phyloP scores from a whole-genome alignment of 2,888 invertebrate species.

The Mythimna albipuncta region DNA sequence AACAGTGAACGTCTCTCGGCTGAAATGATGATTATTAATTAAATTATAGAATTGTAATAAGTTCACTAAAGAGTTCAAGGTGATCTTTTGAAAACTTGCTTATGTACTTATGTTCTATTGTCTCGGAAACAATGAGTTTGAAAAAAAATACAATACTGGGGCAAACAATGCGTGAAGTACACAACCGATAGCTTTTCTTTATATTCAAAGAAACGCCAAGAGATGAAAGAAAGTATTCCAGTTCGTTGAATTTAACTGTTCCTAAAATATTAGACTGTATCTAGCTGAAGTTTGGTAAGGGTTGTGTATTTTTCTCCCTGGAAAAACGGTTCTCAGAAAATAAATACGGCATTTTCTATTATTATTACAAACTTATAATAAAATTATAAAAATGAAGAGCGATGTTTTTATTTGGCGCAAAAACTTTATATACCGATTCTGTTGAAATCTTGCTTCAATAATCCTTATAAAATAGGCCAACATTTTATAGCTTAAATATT shows the following conservation, averaged over 20 bases:
- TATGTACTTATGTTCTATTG: slow-evolving; percentile 31
- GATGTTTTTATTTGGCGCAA: too few relatives aligned
- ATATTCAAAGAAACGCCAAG: slow-evolving; percentile 40
- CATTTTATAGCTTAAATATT: too few relatives aligned
- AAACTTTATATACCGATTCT: too few relatives aligned
- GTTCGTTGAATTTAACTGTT: slow-evolving; percentile 27
- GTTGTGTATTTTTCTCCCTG: background rate
- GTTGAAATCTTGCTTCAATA: too few relatives aligned
- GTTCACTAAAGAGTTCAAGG: slow-evolving; percentile 8
- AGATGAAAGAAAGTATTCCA: slow-evolving; percentile 44
- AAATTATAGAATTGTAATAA: background rate
- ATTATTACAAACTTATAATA: too few relatives aligned
- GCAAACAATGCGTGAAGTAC: slow-evolving; percentile 33
- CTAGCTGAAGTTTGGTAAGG: background rate
- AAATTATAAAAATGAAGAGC: too few relatives aligned
- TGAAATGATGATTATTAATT: background rate
- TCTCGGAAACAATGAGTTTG: slow-evolving; percentile 35
- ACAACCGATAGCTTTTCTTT: slow-evolving; percentile 40
- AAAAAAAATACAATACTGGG: slow-evolving; percentile 41
- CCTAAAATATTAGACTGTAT: slow-evolving; percentile 13
- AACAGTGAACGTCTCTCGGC: too few relatives aligned
- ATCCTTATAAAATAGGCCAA: too few relatives aligned
- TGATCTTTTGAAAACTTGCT: slow-evolving; percentile 17
- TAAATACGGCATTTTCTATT: background rate
- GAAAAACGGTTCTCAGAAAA: background rate